A percentile compares a stretch with the other conserved stretches of the same genome.
phyloP scores from a whole-genome alignment of 2,797 vertebrate genomes.

The Odontamblyopus lacepedii region DNA sequence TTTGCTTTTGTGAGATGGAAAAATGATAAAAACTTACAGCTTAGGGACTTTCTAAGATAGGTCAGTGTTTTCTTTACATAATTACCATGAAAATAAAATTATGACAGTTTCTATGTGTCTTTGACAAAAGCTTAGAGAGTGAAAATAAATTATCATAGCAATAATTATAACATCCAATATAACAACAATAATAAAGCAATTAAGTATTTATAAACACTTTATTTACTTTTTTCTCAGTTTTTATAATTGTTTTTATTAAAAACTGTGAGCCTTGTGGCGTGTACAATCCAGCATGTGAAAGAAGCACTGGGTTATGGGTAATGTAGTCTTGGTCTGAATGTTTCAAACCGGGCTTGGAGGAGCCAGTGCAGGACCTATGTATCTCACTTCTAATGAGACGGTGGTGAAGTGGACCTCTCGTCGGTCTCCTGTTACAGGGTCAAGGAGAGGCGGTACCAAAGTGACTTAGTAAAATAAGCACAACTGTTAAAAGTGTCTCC shows the following conservation, averaged over 20 bases:
- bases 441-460: constrained; percentile 79
- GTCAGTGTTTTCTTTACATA: constrained; percentile 80
- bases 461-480: constrained; percentile 83
- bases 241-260: constrained; percentile 78
- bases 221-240: constrained; percentile 72
- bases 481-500: constrained; percentile 66
- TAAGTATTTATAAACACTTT: constrained; percentile 84
- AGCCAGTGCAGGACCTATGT: constrained; percentile 41
- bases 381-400: constrained; percentile 55
- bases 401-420: constrained; percentile 59
- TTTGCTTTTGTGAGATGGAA: constrained; percentile 83
- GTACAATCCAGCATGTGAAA: constrained; percentile 80
- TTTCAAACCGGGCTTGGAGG: constrained; percentile 28
- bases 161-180: constrained; percentile 85
- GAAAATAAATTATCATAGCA: constrained; percentile 88
- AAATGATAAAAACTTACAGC: constrained; percentile 84
- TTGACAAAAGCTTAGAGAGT: constrained; percentile 81
- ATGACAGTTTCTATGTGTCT: constrained; percentile 78
- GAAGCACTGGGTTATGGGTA: constrained; percentile 57
- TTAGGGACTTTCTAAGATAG: constrained; percentile 80
- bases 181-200: constrained; percentile 83
- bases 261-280: constrained; percentile 70
- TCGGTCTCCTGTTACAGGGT: constrained; percentile 67
- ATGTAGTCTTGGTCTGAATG: constrained; percentile 40
- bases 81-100: constrained; percentile 81